Base-by-base conservation (phyloP, 2,113 vertebrate genomes). In the Alosa alosa region DNA sequence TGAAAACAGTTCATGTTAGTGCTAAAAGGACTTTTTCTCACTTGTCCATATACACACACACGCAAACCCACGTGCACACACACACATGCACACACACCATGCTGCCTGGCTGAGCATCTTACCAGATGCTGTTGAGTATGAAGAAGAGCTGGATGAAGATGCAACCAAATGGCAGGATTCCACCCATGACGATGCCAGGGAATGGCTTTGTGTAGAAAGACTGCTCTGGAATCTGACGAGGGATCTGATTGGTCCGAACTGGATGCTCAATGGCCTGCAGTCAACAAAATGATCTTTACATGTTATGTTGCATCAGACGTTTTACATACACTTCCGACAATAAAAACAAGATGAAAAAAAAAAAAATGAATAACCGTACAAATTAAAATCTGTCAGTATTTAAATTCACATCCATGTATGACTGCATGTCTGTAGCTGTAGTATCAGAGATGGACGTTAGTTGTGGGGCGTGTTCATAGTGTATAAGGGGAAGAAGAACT, bases 141-240 rank as follows among this genome's bases (percentile, higher is more conserved):
- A 99, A 98, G 93, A 99, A 99, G 49, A 99, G 94, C 93, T 98
- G 97, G 92, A 99, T 99, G 86, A 98, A 99, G 89, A 99, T 98
- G 87, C 97, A 98, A 17, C 97, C 97, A 46, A 98, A 99, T 8
- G 97, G 97, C 25, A 99, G 92, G 93, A 98, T 98, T 18, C 97
- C 97, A 86, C 97, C 97, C 97, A 98, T 98, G 90, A 98, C 83
- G 78, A 98, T 99, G 9, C 97, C 97, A 85, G 97, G 97, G 78
- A 98, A 91, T 0, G 97, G 96, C 88, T 96, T 97, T 6, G 97
- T 99, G 90, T 99, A 99, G 93, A 99, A 98, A 0, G 97, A 98
- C 82, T 98, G 97, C 81, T 98, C 97, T 46, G 97, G 97, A 93
- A 99, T 98, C 90, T 98, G 97, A 82, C 97, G 97, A 86, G 97